These are phyloP conservation scores for Hemicordylus capensis DNA, from an alignment of 2,113 vertebrate species.

Conservation along the genomic window DNA sequence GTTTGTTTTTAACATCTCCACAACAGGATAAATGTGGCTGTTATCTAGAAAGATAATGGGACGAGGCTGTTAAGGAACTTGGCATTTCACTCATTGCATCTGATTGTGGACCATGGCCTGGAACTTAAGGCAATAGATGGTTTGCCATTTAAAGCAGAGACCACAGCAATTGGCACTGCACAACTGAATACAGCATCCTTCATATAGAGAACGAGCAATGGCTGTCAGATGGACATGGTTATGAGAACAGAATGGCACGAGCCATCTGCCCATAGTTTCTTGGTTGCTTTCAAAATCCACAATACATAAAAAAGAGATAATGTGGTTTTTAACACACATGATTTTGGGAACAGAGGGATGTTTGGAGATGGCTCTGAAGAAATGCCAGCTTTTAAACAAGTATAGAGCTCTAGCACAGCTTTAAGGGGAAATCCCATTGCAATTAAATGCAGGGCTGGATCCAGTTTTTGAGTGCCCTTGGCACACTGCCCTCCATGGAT, in stretches of 20 bases:
- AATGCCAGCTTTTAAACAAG: not conserved
- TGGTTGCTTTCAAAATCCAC: slow-evolving; percentile 40
- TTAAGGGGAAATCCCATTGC: not conserved
- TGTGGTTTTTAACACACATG: slow-evolving; percentile 5
- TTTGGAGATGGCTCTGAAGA: not conserved
- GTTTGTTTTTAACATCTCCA: slow-evolving; percentile 19
- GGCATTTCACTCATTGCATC: slow-evolving; percentile 26
- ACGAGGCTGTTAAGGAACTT: not conserved
- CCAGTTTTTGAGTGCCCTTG: too few relatives aligned
- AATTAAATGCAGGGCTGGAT: too few relatives aligned
- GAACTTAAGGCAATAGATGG: slow-evolving; percentile 58
- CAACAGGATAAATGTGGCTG: not conserved
- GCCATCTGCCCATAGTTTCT: slow-evolving; percentile 63
- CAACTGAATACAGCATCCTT: slow-evolving; percentile 30
- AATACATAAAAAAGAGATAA: slow-evolving; percentile 4
- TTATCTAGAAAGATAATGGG: not conserved
- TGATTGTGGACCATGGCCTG: slow-evolving; percentile 14
- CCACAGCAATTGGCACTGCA: slow-evolving; percentile 30
- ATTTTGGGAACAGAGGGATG: slow-evolving; percentile 12
- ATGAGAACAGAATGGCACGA: not conserved
- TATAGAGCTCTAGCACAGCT: not conserved
- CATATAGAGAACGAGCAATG: slow-evolving; percentile 41
- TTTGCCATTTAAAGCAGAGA: slow-evolving; percentile 52
- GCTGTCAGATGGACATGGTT: slow-evolving; percentile 48
- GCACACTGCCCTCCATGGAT: too few relatives aligned